These are phyloP conservation scores for Entosphenus tridentatus DNA, from an alignment of 2,113 vertebrate species.

Conservation along the genomic window DNA sequence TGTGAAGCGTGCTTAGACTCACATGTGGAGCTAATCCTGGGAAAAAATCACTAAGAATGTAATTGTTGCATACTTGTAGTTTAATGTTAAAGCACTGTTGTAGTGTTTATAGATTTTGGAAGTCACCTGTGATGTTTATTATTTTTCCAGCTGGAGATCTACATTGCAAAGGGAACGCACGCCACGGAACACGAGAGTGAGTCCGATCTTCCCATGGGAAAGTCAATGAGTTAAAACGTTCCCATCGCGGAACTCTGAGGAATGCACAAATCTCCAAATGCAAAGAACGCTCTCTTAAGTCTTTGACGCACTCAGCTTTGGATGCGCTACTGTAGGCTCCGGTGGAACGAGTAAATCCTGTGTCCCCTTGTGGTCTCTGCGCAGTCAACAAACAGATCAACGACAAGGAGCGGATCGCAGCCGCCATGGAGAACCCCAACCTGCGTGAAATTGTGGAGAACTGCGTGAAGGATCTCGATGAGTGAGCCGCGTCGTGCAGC, in stretches of 20 bases:
- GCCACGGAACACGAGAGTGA: slow-evolving; percentile 90
- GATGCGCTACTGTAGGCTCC: background rate
- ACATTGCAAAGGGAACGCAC: slow-evolving; percentile 82
- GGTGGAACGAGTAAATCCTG: background rate
- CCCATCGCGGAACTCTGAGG: too few relatives aligned
- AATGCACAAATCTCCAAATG: too few relatives aligned
- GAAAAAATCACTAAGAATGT: background rate
- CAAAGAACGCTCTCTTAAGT: too few relatives aligned
- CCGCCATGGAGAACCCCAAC: slow-evolving; percentile 87
- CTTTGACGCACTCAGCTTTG: background rate
- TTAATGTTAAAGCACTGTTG: background rate
- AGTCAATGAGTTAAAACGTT: too few relatives aligned
- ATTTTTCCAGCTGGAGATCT: slow-evolving; percentile 59
- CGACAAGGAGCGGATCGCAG: slow-evolving; percentile 91
- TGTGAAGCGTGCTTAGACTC: too few relatives aligned
- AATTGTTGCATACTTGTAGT: slow-evolving; percentile 3
- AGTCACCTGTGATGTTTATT: too few relatives aligned
- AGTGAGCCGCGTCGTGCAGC: slow-evolving; percentile 15
- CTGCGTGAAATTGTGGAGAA: slow-evolving; percentile 82
- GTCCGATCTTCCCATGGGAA: slow-evolving; percentile 17
- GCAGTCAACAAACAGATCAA: slow-evolving; percentile 98
- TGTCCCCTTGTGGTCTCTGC: slow-evolving; percentile 10
- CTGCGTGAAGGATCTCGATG: slow-evolving; percentile 67
- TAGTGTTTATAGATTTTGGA: too few relatives aligned
- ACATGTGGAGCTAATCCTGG: too few relatives aligned